These are phyloP conservation scores for Oreochromis spilurus DNA, from an alignment of 2,113 vertebrate genomes.

Conservation along the genomic window DNA sequence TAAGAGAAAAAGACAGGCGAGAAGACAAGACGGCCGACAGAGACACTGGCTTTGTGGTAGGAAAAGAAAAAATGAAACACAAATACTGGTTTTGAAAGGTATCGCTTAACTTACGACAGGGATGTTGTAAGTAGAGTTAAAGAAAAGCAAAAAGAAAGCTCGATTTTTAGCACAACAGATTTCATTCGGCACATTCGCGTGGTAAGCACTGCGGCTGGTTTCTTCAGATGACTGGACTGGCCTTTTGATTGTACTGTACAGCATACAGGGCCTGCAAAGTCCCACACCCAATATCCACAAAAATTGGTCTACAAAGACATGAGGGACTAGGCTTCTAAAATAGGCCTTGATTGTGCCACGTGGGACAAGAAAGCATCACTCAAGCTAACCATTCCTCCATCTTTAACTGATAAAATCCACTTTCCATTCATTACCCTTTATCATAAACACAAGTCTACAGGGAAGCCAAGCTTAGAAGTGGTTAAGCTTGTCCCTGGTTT, in stretches of 20 bases:
- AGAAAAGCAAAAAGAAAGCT: neutral
- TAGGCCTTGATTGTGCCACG: conserved; percentile 70
- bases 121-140: neutral
- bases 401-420: conserved; percentile 73
- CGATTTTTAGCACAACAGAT: neutral
- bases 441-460: conserved; percentile 65
- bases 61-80: neutral
- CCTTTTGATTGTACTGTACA: conserved; percentile 28
- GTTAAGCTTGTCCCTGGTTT: conserved; percentile 69
- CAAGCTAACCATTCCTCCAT: conserved; percentile 65
- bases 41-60: neutral
- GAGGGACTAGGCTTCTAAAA: conserved; percentile 52
- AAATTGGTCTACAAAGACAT: conserved; percentile 51
- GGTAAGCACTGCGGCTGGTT: neutral
- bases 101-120: neutral
- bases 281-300: conserved; percentile 64
- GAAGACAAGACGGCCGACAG: conserved; percentile 8
- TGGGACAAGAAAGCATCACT: conserved; percentile 72
- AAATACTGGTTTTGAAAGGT: neutral
- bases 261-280: conserved; percentile 33
- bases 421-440: conserved; percentile 74
- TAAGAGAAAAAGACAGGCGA: conserved; percentile 40
- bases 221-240: conserved; percentile 14
- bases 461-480: conserved; percentile 70
- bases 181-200: neutral